These are phyloP conservation scores for Microplitis demolitor DNA, from an alignment of 1,140 invertebrate species.

Conservation along the genomic window DNA sequence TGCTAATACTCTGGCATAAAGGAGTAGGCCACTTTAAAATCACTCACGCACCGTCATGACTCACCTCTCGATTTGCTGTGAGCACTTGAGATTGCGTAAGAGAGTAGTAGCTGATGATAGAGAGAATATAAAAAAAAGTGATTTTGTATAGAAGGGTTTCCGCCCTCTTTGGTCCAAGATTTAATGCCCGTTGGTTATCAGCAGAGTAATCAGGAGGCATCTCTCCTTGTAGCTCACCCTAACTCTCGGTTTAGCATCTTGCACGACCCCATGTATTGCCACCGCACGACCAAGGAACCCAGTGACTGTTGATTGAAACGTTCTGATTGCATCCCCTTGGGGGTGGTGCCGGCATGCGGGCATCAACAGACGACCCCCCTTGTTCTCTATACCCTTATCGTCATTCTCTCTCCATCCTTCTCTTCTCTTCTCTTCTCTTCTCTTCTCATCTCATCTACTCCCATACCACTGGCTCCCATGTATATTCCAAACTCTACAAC, in stretches of 20 bases:
- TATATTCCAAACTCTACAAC: background rate
- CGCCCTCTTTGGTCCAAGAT: constrained; percentile 52
- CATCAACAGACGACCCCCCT: constrained; percentile 35
- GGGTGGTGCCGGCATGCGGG: constrained; percentile 53
- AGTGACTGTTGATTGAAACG: constrained; percentile 62
- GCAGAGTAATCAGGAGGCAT: constrained; percentile 48
- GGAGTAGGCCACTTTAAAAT: constrained; percentile 36
- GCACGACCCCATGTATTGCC: constrained; percentile 11
- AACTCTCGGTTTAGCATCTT: background rate
- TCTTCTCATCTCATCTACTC: background rate
- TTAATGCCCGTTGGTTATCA: constrained; percentile 60
- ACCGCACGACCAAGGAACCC: constrained; percentile 29
- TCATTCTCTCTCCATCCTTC: background rate
- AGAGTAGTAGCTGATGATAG: background rate
- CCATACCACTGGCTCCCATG: constrained; percentile 1
- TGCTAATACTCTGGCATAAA: background rate
- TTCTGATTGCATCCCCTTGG: constrained; percentile 60
- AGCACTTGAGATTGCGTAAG: background rate
- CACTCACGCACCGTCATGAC: constrained; percentile 37
- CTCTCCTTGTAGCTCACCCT: constrained; percentile 2
- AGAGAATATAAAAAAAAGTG: constrained; percentile 29
- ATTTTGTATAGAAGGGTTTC: constrained; percentile 49
- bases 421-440: background rate
- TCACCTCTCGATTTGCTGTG: constrained; percentile 5
- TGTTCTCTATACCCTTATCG: background rate